Conservation (phyloP, 2,113 vertebrate genomes). For the Microcebus lehilahytsara region DNA sequence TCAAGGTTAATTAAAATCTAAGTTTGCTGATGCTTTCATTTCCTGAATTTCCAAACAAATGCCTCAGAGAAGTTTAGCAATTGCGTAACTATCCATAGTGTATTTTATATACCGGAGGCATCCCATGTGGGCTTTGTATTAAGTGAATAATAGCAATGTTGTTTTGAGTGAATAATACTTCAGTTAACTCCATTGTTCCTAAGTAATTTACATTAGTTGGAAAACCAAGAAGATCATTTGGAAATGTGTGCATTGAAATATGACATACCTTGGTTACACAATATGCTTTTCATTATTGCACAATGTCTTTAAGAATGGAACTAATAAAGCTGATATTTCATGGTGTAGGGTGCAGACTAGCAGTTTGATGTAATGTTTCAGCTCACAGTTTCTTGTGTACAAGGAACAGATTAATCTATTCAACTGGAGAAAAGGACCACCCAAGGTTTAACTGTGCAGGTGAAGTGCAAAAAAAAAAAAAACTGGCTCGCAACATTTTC, state of each 20-base stretch:
- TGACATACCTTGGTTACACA: constrained; percentile 47
- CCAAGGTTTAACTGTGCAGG: constrained; percentile 49
- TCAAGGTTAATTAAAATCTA: constrained; percentile 35
- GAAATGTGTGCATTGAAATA: constrained; percentile 49
- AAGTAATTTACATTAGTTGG: constrained; percentile 63
- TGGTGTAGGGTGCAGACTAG: background rate
- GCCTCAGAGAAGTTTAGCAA: constrained; percentile 21
- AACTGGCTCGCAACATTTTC: background rate
- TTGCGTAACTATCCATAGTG: constrained; percentile 20
- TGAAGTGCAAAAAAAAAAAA: constrained; percentile 27
- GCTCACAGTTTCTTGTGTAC: constrained; percentile 15
- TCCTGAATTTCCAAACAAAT: constrained; percentile 35
- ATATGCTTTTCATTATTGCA: constrained; percentile 66
- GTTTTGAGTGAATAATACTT: constrained; percentile 6
- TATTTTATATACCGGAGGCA: constrained; percentile 28
- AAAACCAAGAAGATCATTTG: constrained; percentile 41
- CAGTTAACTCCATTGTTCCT: constrained; percentile 41
- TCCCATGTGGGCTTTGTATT: background rate
- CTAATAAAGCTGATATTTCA: constrained; percentile 66
- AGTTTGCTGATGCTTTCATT: constrained; percentile 30
- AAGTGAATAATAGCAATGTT: constrained; percentile 29
- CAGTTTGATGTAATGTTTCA: constrained; percentile 47
- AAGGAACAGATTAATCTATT: constrained; percentile 60
- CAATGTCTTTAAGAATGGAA: constrained; percentile 64
- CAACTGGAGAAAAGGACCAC: constrained; percentile 56